Percentiles rank a stretch among this genome's conserved stretches.
Evolutionary conservation across 2,113 vertebrate species (phyloP).

Genomic region (Fulica atra): DNA sequence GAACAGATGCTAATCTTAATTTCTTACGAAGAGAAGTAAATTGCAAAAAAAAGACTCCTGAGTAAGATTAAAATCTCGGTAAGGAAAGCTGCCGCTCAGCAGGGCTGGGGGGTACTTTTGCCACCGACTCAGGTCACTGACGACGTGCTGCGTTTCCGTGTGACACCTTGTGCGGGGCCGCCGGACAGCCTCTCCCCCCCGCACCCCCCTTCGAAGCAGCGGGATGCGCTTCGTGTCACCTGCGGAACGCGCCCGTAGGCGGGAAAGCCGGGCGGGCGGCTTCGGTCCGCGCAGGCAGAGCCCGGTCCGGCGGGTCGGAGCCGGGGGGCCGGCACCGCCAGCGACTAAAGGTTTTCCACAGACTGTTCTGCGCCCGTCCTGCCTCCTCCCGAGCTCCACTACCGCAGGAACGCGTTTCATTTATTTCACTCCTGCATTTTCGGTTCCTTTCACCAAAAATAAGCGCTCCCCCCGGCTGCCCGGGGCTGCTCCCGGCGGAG

Average conservation of each 20-base stretch:
- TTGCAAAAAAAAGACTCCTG: not conserved
- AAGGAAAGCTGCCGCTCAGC: not conserved
- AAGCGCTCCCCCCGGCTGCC: too few species aligned
- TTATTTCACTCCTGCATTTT: not conserved
- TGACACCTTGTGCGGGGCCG: not conserved
- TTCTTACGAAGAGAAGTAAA: not conserved
- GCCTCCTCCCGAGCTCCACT: not conserved
- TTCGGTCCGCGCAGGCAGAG: not conserved
- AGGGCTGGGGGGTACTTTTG: not conserved
- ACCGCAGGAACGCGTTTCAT: too few species aligned
- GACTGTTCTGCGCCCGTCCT: too few species aligned
- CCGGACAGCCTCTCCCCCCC: too few species aligned
- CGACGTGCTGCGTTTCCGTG: fast-evolving
- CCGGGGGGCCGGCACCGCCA: too few species aligned
- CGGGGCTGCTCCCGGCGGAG: too few species aligned
- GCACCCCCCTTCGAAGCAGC: not conserved
- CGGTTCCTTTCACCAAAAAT: not conserved
- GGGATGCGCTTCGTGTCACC: not conserved
- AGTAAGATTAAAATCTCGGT: not conserved
- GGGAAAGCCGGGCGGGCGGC: not conserved
- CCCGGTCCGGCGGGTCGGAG: not conserved
- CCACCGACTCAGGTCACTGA: not conserved
- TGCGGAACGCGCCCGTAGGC: not conserved
- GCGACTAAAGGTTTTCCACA: too few species aligned
- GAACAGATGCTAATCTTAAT: slow-evolving; percentile 37